Evolutionary conservation across 2,797 vertebrate species (phyloP).

Genomic region (Anguilla megastoma): DNA sequence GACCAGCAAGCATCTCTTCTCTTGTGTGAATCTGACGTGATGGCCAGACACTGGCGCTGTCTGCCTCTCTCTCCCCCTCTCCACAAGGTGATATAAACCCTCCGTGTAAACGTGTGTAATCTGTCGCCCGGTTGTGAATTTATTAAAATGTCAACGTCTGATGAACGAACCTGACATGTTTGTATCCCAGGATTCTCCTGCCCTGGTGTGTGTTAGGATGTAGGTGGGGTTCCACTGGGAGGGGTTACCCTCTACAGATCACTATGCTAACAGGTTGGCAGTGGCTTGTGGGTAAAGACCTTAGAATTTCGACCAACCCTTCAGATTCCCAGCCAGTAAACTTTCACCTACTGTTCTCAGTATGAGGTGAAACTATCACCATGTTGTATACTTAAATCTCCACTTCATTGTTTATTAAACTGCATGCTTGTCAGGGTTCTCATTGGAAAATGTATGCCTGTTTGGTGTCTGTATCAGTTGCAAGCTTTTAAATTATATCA

Average conservation of each 20-base stretch:
- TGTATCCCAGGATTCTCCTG: conserved; percentile 21
- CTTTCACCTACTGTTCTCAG: not conserved
- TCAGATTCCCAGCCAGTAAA: not conserved
- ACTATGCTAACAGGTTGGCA: not conserved
- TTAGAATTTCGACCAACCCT: not conserved
- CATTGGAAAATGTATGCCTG: not conserved
- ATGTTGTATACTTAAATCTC: conserved; percentile 11
- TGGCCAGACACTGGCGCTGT: not conserved
- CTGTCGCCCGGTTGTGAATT: conserved; percentile 64
- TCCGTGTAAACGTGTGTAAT: conserved; percentile 65
- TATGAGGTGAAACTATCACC: not conserved
- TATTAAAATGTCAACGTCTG: conserved; percentile 67
- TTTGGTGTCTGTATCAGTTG: not conserved
- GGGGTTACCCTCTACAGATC: not conserved
- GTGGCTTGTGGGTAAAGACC: not conserved
- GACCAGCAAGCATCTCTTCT: not conserved
- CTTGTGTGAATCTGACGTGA: not conserved
- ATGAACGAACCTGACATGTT: conserved; percentile 51
- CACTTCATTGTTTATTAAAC: conserved; percentile 7
- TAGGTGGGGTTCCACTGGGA: not conserved
- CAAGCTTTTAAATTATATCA: not conserved
- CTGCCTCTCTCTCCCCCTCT: not conserved
- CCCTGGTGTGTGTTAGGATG: not conserved
- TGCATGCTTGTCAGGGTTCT: not conserved
- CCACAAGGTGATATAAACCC: conserved; percentile 63